Base-by-base conservation (phyloP, 2,797 vertebrate species). In the Manis pentadactyla region DNA sequence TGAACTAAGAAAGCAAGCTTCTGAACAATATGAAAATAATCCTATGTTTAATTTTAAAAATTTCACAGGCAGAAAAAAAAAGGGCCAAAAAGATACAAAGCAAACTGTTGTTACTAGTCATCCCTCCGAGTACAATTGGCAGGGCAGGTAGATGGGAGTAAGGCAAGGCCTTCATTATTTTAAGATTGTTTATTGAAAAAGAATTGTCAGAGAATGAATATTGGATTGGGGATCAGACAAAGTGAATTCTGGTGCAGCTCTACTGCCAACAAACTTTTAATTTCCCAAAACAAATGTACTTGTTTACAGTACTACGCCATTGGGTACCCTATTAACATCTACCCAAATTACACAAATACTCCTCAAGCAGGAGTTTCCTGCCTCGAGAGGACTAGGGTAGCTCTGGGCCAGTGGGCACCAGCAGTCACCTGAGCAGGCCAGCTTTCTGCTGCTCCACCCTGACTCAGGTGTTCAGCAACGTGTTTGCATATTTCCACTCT, bases 351-450 rank as follows among this genome's bases (percentile, higher is more conserved):
- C 53, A 73, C 53, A n/a, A 17, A n/a, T 23, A 25, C 4, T 55
- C 27, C n/a, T 3, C 4, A 0, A 6, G 27, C 8, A 5, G 10
- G 5, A 7, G 5, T 46, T 29, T 2, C 68, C 19, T 12, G 14
- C 37, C 27, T 4, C 5, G 37, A 42, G 84, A 57, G 12, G 53
- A 73, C 29, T 9, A 46, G 51, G 29, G 53, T 23, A 49, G 42
- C 31, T 75, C 53, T 23, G 21, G 88, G 77, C 39, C 51, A 14
- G 53, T 4, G 17, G 64, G 25, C 29, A 37, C 29, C 39, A 9
- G n/a, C 34, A n/a, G 64, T 61, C 51, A 15, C 51, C 29, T 1
- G 53, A 49, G 15, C 39, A 25, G 19, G 3, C 3, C 2, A 49
- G 37, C 64, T 34, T 46, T 18, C 34, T 55, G 49, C 74, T 19